A percentile compares a stretch with the other conserved stretches of the same genome.
phyloP scores from a whole-genome alignment of 2,113 vertebrate species.

The Chionodraco myersi region DNA sequence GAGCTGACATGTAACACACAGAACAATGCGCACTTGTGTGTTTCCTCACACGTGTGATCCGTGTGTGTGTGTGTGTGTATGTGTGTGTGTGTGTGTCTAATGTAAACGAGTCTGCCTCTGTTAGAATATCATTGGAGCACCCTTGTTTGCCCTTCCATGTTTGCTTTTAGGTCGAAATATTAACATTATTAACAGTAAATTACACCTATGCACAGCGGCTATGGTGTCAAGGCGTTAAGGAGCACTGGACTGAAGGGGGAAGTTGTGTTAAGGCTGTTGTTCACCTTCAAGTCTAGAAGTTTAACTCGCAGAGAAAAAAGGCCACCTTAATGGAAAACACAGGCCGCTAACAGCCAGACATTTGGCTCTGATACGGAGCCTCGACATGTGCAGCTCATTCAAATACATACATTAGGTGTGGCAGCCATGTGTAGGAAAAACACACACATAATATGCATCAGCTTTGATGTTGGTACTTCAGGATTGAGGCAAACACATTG shows the following conservation, averaged over 20 bases:
- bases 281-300: not conserved
- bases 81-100: too few relatives aligned
- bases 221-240: not conserved
- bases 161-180: slow-evolving; percentile 38
- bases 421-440: not conserved
- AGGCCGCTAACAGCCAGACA: not conserved
- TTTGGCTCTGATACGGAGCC: slow-evolving; percentile 12
- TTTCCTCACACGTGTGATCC: too few relatives aligned
- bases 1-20: slow-evolving; percentile 36
- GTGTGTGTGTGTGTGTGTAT: too few relatives aligned
- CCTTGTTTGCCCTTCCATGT: slow-evolving; percentile 59
- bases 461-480: slow-evolving; percentile 45
- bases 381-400: not conserved
- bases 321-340: not conserved
- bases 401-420: slow-evolving; percentile 2
- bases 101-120: not conserved
- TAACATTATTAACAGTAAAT: slow-evolving; percentile 31
- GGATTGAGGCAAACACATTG: slow-evolving; percentile 23
- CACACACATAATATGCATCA: slow-evolving; percentile 16
- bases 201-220: not conserved
- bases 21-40: slow-evolving; percentile 35
- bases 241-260: not conserved
- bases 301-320: too few relatives aligned
- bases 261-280: not conserved
- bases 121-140: slow-evolving; percentile 18